Conservation (phyloP, 2,797 vertebrate genomes). For the Huso huso region DNA sequence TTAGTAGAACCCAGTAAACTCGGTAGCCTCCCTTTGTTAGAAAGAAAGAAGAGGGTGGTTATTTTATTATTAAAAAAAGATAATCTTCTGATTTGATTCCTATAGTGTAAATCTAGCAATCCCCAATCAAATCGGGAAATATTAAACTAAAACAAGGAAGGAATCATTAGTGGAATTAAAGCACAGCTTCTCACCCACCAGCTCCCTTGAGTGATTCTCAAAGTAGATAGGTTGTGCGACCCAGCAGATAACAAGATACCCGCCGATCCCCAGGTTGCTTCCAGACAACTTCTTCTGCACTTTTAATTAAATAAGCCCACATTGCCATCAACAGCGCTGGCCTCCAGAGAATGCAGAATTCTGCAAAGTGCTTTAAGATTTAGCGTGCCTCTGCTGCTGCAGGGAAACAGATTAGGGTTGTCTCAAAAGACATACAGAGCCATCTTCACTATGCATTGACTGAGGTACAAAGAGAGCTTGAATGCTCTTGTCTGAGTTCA, state of each 20-base stretch:
- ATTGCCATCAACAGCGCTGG: constrained; percentile 27
- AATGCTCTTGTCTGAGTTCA: neutral
- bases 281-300: constrained; percentile 35
- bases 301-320: constrained; percentile 46
- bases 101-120: no score
- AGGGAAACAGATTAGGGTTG: constrained; percentile 20
- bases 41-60: neutral
- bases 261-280: constrained; percentile 27
- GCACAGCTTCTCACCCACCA: neutral
- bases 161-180: constrained; percentile 1
- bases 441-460: constrained; percentile 10
- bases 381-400: constrained; percentile 18
- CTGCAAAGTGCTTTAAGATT: constrained; percentile 28
- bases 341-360: constrained; percentile 36
- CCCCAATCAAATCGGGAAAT: neutral
- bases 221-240: constrained; percentile 34
- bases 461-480: neutral
- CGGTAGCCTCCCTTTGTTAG: neutral
- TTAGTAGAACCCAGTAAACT: no score
- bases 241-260: constrained; percentile 40
- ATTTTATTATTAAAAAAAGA: neutral
- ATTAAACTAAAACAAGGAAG: neutral
- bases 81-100: neutral
- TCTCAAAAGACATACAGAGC: constrained; percentile 11
- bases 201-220: constrained; percentile 23